Base-by-base conservation (phyloP, 1,140 invertebrate genomes). In the Tetramorium parvispinum region DNA sequence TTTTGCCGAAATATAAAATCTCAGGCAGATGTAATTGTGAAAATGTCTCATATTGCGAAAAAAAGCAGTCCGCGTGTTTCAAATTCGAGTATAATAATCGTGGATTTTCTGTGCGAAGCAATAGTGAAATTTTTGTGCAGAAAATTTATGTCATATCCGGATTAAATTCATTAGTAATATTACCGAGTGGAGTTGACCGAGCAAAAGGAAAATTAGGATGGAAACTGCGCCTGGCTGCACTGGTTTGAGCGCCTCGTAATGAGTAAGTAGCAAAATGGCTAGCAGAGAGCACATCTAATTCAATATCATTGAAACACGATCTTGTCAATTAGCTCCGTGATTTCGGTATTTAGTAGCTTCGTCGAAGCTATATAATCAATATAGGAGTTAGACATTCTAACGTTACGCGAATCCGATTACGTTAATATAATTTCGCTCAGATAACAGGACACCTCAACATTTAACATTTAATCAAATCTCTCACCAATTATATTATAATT, bases 261-360 rank as follows among this genome's bases (percentile, higher is more conserved):
- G 61, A 79, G 27, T 79, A 83, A 83, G 40, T 83, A 83, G 68
- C 79, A 75, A 68, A 68, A 83, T 75, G 53, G 68, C 43, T 40
- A 59, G 24, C 37, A 59, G 68, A 75, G 79, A 73, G 79, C 65
- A 5, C 46, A 40, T 40, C 40, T 61, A 73, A 83, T 75, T 83
- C 40, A 83, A 75, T 83, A 73, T 83, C 79, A 75, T 83, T 83
- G 79, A 83, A 83, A 83, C 68, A 24, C 27, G 61, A 83, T 83
- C 79, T 83, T 83, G 79, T 59, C 79, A 83, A 73, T 83, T 83
- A 83, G 68, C 68, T 43, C 51, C 37, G 79, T 83, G 55, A 75
- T 83, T 83, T 73, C 46, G 53, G 37, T 82, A 82, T 83, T 83
- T 75, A 59, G 68, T 83, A 83, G 66, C 68, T 73, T 46, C 24